Base-by-base conservation (phyloP, 2,797 vertebrate genomes). In the Sylvilagus floridanus region DNA sequence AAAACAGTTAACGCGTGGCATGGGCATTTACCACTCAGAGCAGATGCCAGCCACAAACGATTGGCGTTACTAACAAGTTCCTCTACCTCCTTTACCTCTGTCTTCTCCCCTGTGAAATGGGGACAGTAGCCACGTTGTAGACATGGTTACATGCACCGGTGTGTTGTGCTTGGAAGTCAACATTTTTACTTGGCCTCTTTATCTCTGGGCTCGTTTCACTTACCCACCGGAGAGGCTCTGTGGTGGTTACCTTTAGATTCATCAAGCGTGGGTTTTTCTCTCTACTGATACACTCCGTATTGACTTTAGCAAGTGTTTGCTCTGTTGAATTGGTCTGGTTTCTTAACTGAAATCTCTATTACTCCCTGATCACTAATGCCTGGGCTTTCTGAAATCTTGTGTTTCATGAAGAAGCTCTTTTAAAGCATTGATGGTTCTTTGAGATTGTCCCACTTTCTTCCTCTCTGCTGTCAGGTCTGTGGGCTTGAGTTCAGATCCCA, bases 301-400 rank as follows among this genome's bases (percentile, higher is more conserved):
- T 37, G 50, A 84, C 57, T 75, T 77, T 73, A 76, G 63, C 54
- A 92, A 84, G 11, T 37, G 21, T 69, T 93, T 63, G 22, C 72
- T 69, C 35, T 68, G 30, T 26, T 7, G 17, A 26, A 4, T 88
- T 62, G 76, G 24, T 96, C 84, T 73, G 72, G 28, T 92, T 87
- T 85, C 63, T 81, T 84, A 75, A 22, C 78, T 30, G 7, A 47
- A 88, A 88, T 42, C 19, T 60, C 24, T 87, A 62, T 87, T 77
- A 42, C 35, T 87, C 50, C 63, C 65, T 82, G n/a, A 28, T 76
- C 22, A 54, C 4, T 16, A 92, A 75, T 22, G 30, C 19, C 24
- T 57, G n/a, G 42, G 32, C 89, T 96, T 93, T 85, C 83, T 54
- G 50, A 93, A 82, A 68, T 88, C 35, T 79, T 84, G 68, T 19